Percentiles rank a stretch among this genome's conserved stretches.
phyloP scores from a whole-genome alignment of 2,888 invertebrate species.

The Unio delphinus region DNA sequence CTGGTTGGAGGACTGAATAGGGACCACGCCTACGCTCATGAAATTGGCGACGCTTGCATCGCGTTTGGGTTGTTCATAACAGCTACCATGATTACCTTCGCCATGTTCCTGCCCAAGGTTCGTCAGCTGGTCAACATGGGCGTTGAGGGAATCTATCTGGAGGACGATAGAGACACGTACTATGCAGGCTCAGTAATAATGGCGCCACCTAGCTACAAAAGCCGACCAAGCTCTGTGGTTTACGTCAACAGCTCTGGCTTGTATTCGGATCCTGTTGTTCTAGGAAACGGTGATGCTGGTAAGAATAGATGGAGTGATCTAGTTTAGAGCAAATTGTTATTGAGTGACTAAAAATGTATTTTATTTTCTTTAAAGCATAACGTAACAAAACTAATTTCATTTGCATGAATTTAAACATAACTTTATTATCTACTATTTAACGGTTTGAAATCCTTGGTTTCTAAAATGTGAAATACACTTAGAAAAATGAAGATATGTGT shows the following conservation, averaged over 20 bases:
- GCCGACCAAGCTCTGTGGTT: slow-evolving; percentile 58
- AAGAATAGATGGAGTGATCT: slow-evolving; percentile 22
- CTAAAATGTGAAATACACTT: too few species aligned
- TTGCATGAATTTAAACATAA: too few species aligned
- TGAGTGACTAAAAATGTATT: too few species aligned
- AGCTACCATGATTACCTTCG: slow-evolving; percentile 88
- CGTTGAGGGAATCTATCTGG: slow-evolving; percentile 80
- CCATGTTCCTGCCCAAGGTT: slow-evolving; percentile 93
- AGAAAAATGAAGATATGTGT: too few species aligned
- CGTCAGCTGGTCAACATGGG: slow-evolving; percentile 93
- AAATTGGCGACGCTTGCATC: slow-evolving; percentile 78
- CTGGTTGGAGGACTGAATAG: slow-evolving; percentile 78
- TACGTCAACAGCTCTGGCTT: slow-evolving; percentile 57
- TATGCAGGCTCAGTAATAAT: slow-evolving; percentile 59
- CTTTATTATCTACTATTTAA: too few species aligned
- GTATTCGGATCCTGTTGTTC: slow-evolving; percentile 54
- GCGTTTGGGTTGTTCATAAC: slow-evolving; percentile 91
- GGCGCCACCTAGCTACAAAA: slow-evolving; percentile 65
- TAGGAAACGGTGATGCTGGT: slow-evolving; percentile 50
- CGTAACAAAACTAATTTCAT: too few species aligned
- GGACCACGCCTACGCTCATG: slow-evolving; percentile 52
- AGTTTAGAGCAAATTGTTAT: neutral
- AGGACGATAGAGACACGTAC: slow-evolving; percentile 62
- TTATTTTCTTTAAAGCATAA: too few species aligned
- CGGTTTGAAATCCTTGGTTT: too few species aligned